Base-by-base conservation (phyloP, 2,888 invertebrate species). In the Graphium colonna region DNA sequence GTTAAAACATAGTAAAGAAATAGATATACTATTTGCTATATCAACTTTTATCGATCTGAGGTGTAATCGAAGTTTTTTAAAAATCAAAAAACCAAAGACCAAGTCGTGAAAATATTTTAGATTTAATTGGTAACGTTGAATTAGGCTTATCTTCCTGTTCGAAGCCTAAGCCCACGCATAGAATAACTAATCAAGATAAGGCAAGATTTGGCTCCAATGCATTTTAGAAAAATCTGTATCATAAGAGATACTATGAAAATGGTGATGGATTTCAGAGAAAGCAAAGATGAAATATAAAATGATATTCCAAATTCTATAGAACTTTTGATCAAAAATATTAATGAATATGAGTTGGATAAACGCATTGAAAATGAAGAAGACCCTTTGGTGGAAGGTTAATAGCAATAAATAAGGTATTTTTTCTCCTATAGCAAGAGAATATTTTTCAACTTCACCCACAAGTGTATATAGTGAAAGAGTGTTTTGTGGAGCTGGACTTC, bases 361-460 rank as follows among this genome's bases (percentile, higher is more conserved):
- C 55, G 57, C 48, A 55, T 60, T 52, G 51, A 36, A 60, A 60
- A 60, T 58, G 52, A 58, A 51, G 58, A 55, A 52, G 51, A 55
- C 52, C 55, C 51, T 55, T 58, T 59, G 58, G 60, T 59, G 53
- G 59, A 57, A 59, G 52, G 53, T 58, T 50, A 52, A 60, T 53
- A 56, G 52, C 51, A 52, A 59, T 31, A 59, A 56, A 57, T 60
- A 59, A 51, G 56, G 52, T 15, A 50, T 59, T 57, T 45, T 51
- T 51, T 57, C 49, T 58, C 58, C 59, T 42, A 54, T 60, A 60
- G 60, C 57, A 50, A 55, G 59, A 51, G 46, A 60, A 55, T 62
- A 58, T 60, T 62, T 62, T 51, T 54, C 55, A 51, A 59, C 58
- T 52, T 60, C 58, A 16, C 59, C 62, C 48, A 62, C 59, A 57